Evolutionary conservation across 2,888 invertebrate species (phyloP).

Genomic region (Nomada fabriciana): DNA sequence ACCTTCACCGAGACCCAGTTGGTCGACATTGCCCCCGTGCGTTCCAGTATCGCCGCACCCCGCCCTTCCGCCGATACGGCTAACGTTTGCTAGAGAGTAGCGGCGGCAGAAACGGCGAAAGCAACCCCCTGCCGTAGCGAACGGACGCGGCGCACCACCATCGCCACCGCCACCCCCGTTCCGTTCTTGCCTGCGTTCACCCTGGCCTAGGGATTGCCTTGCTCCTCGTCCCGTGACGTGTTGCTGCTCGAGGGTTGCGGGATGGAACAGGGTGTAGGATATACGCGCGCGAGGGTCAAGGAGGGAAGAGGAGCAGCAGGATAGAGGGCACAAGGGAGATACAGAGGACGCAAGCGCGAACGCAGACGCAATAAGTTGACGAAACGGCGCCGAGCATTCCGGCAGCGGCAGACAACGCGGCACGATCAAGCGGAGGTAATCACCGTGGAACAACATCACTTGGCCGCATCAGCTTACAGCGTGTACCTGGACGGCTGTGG

Average conservation of each 20-base stretch:
- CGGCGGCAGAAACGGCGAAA: constrained; percentile 14
- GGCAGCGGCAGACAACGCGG: constrained; percentile 73
- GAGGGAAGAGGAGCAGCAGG: constrained; percentile 59
- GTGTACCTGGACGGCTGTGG: constrained; percentile 9
- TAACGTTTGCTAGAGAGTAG: not conserved
- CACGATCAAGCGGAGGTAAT: constrained; percentile 69
- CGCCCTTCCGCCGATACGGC: constrained; percentile 35
- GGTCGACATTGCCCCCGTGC: constrained; percentile 82
- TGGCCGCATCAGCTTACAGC: constrained; percentile 26
- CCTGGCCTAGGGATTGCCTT: constrained; percentile 70
- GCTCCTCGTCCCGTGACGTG: constrained; percentile 41
- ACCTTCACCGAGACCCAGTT: constrained; percentile 84
- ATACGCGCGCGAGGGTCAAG: constrained; percentile 64
- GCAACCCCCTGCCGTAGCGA: constrained; percentile 35
- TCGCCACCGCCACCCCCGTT: constrained; percentile 6
- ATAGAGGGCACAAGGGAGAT: constrained; percentile 54
- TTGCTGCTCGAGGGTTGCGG: constrained; percentile 21
- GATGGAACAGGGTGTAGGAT: constrained; percentile 44
- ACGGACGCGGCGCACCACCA: constrained; percentile 27
- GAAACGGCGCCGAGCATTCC: constrained; percentile 70
- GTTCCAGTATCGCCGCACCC: constrained; percentile 57
- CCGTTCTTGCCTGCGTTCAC: constrained; percentile 57
- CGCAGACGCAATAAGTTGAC: constrained; percentile 72
- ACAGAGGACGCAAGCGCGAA: constrained; percentile 77
- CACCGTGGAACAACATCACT: constrained; percentile 40